A percentile compares a stretch with the other conserved stretches of the same genome.
Conservation (phyloP, 2,888 invertebrate genomes). For the Ectropis crepuscularia region DNA sequence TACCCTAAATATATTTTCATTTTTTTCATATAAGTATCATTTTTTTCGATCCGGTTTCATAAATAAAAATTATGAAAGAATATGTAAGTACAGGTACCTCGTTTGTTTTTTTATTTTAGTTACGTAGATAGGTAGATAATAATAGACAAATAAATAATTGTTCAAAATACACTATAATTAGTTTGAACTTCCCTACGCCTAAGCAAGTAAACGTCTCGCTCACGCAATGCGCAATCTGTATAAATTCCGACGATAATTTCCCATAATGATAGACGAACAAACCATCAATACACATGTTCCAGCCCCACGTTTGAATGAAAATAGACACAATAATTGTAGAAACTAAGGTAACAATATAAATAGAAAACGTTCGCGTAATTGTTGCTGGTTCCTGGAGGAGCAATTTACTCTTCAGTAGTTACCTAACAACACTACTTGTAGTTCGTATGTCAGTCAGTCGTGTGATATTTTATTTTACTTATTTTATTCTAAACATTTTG, state of each 20-base stretch:
- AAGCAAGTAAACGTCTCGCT: conserved; percentile 30
- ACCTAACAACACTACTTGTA: conserved; percentile 53
- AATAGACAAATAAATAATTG: not conserved
- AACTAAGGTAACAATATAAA: conserved; percentile 15
- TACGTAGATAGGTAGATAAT: too few relatives aligned
- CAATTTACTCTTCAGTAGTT: conserved; percentile 45
- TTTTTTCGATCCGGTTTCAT: too few relatives aligned
- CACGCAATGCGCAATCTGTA: conserved; percentile 35
- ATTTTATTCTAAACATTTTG: too few relatives aligned
- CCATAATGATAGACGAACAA: conserved; percentile 38
- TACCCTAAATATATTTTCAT: too few relatives aligned
- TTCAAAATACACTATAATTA: conserved; percentile 1
- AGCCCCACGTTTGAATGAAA: conserved; percentile 38
- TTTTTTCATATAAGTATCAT: too few relatives aligned
- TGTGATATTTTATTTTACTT: too few relatives aligned
- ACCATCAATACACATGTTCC: conserved; percentile 31
- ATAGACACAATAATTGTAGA: conserved; percentile 33
- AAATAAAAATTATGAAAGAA: too few relatives aligned
- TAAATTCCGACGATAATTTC: conserved; percentile 37
- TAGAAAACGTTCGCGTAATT: conserved; percentile 15
- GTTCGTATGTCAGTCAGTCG: conserved; percentile 12
- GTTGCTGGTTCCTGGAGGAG: conserved; percentile 24
- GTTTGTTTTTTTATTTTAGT: too few relatives aligned
- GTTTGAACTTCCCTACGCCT: conserved; percentile 12
- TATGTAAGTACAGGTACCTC: too few relatives aligned